Evolutionary conservation across 2,797 vertebrate genomes (phyloP).

Genomic region (Chaetodon trifasciatus): DNA sequence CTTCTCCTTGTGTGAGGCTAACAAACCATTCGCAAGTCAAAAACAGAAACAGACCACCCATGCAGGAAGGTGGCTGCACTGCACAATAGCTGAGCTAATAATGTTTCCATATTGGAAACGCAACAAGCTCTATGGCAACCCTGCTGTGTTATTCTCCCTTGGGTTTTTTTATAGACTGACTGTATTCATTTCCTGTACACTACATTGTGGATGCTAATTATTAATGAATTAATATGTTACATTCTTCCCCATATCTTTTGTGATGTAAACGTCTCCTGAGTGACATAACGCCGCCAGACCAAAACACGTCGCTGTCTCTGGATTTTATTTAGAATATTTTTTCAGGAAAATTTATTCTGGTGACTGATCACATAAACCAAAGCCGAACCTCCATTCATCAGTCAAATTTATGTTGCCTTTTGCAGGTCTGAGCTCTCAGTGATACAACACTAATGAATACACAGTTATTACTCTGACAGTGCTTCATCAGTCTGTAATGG

Average conservation of each 20-base stretch:
- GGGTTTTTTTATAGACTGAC: conserved; percentile 25
- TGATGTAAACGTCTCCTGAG: conserved; percentile 71
- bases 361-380: conserved; percentile 60
- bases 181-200: conserved; percentile 67
- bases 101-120: conserved; percentile 42
- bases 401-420: conserved; percentile 52
- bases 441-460: conserved; percentile 35
- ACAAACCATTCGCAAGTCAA: conserved; percentile 63
- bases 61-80: conserved; percentile 36
- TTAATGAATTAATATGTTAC: conserved; percentile 29
- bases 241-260: conserved; percentile 39
- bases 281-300: conserved; percentile 61
- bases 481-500: conserved; percentile 38
- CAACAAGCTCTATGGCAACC: conserved; percentile 77
- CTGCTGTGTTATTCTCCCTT: conserved; percentile 47
- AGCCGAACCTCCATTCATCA: conserved; percentile 50
- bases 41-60: conserved; percentile 65
- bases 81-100: conserved; percentile 54
- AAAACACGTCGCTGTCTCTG: conserved; percentile 58
- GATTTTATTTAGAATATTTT: conserved; percentile 75
- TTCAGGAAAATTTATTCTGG: conserved; percentile 68
- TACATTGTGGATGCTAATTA: conserved; percentile 69
- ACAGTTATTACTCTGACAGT: conserved; percentile 30
- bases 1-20: conserved; percentile 59
- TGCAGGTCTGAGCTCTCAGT: conserved; percentile 27